A percentile compares a stretch with the other conserved stretches of the same genome.
phyloP scores from a whole-genome alignment of 1,140 invertebrate species.

The Steinernema khuongi region DNA sequence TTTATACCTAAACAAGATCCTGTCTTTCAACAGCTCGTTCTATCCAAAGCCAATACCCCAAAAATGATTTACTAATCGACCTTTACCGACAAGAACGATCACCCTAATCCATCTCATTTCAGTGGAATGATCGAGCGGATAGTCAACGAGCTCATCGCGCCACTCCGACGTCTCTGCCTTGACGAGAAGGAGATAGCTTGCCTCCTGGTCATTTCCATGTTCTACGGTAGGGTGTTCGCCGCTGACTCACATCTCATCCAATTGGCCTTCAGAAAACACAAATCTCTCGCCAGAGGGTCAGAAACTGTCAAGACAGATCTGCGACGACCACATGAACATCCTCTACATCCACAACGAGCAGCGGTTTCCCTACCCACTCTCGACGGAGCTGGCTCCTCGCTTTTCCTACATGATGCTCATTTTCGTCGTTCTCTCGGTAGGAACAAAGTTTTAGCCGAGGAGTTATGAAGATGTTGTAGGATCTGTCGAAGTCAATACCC shows the following conservation, averaged over 20 bases:
- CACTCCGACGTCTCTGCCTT: background rate
- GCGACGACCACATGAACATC: slow-evolving; percentile 4
- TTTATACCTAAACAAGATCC: no score
- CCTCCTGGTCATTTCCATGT: background rate
- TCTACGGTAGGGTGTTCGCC: background rate
- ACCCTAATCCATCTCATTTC: no score
- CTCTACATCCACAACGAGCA: background rate
- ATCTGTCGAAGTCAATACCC: background rate
- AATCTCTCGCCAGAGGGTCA: background rate
- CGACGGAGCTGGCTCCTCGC: background rate
- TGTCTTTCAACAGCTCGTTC: no score
- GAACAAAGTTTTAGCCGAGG: background rate
- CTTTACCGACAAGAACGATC: no score
- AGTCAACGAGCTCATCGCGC: background rate
- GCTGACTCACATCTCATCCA: background rate
- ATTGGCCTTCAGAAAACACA: background rate
- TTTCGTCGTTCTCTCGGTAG: background rate
- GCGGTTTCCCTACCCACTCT: background rate
- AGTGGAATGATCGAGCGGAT: background rate
- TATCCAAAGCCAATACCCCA: no score
- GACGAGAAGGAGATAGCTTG: background rate
- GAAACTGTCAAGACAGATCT: background rate
- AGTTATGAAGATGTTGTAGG: background rate
- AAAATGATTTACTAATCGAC: no score
- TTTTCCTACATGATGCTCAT: slow-evolving; percentile 13